Base-by-base conservation (phyloP, 2,113 vertebrate species). In the Eclectus roratus region DNA sequence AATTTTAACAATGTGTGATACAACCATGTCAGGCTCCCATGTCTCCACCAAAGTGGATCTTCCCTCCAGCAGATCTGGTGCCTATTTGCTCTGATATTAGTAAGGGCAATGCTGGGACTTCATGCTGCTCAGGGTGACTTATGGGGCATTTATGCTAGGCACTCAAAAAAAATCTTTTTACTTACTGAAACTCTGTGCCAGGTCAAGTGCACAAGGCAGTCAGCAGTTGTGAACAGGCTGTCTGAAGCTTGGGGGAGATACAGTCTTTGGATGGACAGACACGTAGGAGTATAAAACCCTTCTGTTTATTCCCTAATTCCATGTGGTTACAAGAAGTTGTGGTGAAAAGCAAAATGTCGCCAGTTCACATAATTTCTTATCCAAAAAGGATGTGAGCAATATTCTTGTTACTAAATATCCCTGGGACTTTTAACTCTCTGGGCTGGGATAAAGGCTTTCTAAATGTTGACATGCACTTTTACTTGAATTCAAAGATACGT, bases 331-430 rank as follows among this genome's bases (percentile, higher is more conserved):
- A 2, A 69, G 55, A 71, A 68, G 17, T 35, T 81, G 65, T 29
- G 39, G 33, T 10, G 13, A 70, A 44, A 78, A 52, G 43, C 44
- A 85, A 35, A 52, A 85, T 77, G 76, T 61, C 70, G 29, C n/a
- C 55, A 55, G 46, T 70, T 94, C 63, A 76, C 35, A 11, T 31
- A 37, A 86, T 52, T 29, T 56, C 46, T 58, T 43, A 66, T 20
- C 64, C 79, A 85, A 58, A 70, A 68, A 87, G 69, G 84, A 91
- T 46, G 43, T 72, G 47, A 95, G 33, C 46, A 66, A 73, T 41
- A 78, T 33, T 70, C 72, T 63, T 60, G 25, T 25, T 39, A 23
- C 53, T 65, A 55, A 72, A 64, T 31, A 89, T 47, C 70, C 65
- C 41, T 52, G 56, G 11, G 61, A 86, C 46, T 89, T 81, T 85